Evolutionary conservation across 2,113 vertebrate species (phyloP), one percentile per base, ranked within the genome.

Genomic region (Puntigrus tetrazona): DNA sequence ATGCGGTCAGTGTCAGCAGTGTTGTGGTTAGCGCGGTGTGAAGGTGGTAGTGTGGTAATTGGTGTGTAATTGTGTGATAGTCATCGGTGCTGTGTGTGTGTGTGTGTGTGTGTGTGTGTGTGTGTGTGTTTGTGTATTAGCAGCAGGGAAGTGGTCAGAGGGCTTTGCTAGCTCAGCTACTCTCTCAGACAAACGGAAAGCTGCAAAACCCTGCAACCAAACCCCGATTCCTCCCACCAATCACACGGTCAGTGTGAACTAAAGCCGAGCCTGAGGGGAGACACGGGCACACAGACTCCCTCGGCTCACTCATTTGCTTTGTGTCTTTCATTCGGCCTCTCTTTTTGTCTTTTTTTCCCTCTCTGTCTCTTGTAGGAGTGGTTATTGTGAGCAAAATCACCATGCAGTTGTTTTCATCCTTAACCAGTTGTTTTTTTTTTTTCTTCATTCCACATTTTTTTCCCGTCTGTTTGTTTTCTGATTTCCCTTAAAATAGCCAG

Each of bases 121-220:
- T 45, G 20, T 69, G 63, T 81, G 8, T 14, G 59, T 43, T 45
- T 36, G 57, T 45, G 25, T 84, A 14, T 67, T 81, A 47, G 22
- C 25, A 47, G 61, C 72, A 78, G 74, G 82, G 50, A 73, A 47
- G 55, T 78, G 78, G 72, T 86, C 52, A 38, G 75, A 79, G 20
- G 52, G 59, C 36, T 74, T 29, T 70, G 87, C 78, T 36, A 50
- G 38, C 72, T 73, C 77, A 67, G 55, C 69, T 82, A 22, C 55
- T 78, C 81, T 61, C 25, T 84, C 79, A 81, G 76, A 65, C 76
- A 73, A 81, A 77, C 43, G 50, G 69, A 83, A 81, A 86, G 10
- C 18, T 67, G 7, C 41, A 36, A 34, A 73, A 78, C 47, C 69
- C 41, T 47, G 27, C 69, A 57, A 70, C 70, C 75, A 61, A 34